Base-by-base conservation (phyloP, 1,140 invertebrate genomes). In the Heliconius himera region DNA sequence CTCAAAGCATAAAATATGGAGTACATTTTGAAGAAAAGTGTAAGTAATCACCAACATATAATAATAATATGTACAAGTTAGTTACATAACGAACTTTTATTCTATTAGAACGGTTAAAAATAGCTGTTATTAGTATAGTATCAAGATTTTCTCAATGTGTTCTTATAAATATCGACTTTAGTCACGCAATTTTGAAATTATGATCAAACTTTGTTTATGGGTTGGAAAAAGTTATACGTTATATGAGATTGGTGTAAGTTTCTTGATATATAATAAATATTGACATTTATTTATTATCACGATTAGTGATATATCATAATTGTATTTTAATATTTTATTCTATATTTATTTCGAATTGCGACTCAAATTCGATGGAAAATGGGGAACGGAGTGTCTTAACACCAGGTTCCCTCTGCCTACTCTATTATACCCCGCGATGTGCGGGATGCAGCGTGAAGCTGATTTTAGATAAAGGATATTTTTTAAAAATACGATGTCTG, bases 61-160 rank as follows among this genome's bases (percentile, higher is more conserved):
- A 60, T 76, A 80, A 77, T 82, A 22, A n/a, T n/a, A 2, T 22
- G 5, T 77, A 73, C 72, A 77, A 82, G 77, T 73, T 80, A 80
- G 66, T 70, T 80, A 73, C 75, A 33, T 33, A 33, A 33, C 22
- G 33, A 80, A 80, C 71, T 82, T 54, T 82, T 77, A 56, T 72
- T 70, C 26, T 38, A 76, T n/a, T 29, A 16, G 9, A 16, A 26
- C 26, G 16, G 11, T 4, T 29, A 66, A 66, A 66, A 26, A 29
- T 29, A 29, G 11, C 22, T 16, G 22, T 11, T 66, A 66, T 29
- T 66, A 26, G 9, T 66, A 66, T 66, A 66, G 0, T 3, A 26
- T 22, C 22, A 66, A 66, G 60, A 66, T 29, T 66, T 29, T 26
- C 56, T 26, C 26, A 13, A 26, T 29, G 22, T 26, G 0, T 26